phyloP scores from a whole-genome alignment of 2,888 invertebrate genomes.

The Dicyrtoma fusca region DNA sequence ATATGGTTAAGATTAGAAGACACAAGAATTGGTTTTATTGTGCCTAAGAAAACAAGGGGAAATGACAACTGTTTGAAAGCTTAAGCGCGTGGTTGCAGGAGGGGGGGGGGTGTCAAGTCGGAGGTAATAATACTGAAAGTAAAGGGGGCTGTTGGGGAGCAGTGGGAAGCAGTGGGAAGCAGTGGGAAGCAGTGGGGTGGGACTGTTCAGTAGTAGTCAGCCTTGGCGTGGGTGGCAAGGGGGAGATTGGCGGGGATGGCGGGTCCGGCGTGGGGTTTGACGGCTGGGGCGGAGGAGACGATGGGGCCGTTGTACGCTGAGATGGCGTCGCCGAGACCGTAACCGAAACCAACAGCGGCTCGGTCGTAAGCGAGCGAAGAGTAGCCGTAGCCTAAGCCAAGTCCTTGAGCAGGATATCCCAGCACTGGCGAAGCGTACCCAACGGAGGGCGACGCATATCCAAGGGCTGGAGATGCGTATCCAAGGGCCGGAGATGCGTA shows the following conservation, averaged over 20 bases:
- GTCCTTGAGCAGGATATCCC: conserved; percentile 7
- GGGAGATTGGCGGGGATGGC: conserved; percentile 17
- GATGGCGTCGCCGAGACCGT: conserved; percentile 29
- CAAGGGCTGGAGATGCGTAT: conserved; percentile 22
- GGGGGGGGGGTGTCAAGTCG: too few relatives aligned
- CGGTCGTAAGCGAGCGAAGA: conserved; percentile 24
- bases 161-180: not conserved
- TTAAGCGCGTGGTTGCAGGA: too few relatives aligned
- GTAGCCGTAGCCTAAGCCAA: conserved; percentile 8
- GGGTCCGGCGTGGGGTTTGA: conserved; percentile 27
- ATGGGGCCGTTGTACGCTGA: conserved; percentile 35
- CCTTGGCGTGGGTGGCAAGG: conserved; percentile 14
- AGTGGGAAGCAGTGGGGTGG: not conserved
- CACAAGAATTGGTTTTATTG: too few relatives aligned
- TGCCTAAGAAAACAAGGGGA: too few relatives aligned
- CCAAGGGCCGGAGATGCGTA: conserved; percentile 22
- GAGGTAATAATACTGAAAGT: not conserved
- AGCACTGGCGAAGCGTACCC: conserved; percentile 13
- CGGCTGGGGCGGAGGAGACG: conserved; percentile 4
- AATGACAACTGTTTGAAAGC: too few relatives aligned
- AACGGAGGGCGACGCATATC: conserved; percentile 11
- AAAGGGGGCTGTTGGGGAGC: not conserved
- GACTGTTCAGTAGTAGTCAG: conserved; percentile 29
- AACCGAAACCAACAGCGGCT: conserved; percentile 27
- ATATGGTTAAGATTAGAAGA: too few relatives aligned